phyloP scores from a whole-genome alignment of 2,888 invertebrate species.

The Papilio protenor region DNA sequence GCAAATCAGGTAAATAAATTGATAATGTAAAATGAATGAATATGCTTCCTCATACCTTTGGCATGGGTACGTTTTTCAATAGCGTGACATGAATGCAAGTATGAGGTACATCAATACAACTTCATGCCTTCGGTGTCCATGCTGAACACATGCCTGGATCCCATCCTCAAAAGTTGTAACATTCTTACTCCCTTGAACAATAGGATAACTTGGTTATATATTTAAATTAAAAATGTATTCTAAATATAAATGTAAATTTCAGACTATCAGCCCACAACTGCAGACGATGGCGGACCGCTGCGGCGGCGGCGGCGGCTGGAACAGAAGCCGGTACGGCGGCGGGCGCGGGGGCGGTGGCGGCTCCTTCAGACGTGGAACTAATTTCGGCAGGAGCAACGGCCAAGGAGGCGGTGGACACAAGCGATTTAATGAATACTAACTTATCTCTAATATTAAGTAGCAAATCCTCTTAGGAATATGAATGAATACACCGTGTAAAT shows the following conservation, averaged over 20 bases:
- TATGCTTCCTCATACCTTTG: constrained; percentile 87
- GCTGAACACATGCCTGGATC: constrained; percentile 86
- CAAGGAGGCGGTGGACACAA: constrained; percentile 72
- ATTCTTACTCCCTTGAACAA: constrained; percentile 51
- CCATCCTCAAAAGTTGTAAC: constrained; percentile 90
- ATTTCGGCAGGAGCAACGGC: constrained; percentile 74
- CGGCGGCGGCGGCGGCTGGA: constrained; percentile 85
- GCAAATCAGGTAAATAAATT: constrained; percentile 89
- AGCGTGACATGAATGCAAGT: constrained; percentile 90
- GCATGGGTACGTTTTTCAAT: constrained; percentile 88
- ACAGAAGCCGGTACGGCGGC: constrained; percentile 78
- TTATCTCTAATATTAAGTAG: constrained; percentile 58
- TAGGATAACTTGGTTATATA: too few relatives aligned
- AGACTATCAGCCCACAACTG: constrained; percentile 93
- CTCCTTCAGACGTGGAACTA: constrained; percentile 78
- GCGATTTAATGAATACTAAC: constrained; percentile 77
- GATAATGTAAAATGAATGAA: not conserved
- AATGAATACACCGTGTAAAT: constrained; percentile 57
- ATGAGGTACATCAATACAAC: constrained; percentile 87
- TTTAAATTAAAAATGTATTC: not conserved
- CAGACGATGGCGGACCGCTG: constrained; percentile 90
- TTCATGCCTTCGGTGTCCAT: constrained; percentile 93
- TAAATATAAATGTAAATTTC: constrained; percentile 53
- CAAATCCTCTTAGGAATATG: constrained; percentile 73
- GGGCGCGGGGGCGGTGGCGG: constrained; percentile 75